Conservation (phyloP, 2,113 vertebrate species). For the Toxostoma redivivum region DNA sequence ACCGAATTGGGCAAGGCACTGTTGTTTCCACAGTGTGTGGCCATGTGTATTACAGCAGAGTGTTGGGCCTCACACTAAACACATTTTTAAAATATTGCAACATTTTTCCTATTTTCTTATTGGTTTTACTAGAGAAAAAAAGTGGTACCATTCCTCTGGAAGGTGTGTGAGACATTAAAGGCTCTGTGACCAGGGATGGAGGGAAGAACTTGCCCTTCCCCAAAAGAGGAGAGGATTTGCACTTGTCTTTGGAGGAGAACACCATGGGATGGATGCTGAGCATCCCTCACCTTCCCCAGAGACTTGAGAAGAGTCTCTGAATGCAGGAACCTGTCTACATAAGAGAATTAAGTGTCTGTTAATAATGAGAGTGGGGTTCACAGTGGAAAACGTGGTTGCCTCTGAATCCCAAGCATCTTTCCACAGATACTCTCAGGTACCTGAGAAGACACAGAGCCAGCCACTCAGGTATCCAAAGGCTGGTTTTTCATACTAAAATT, state of each 20-base stretch:
- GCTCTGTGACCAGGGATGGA: not conserved
- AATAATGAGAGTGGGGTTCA: rapidly evolving
- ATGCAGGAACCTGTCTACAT: rapidly evolving
- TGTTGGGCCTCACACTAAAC: not conserved
- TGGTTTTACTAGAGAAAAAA: not conserved
- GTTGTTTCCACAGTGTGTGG: rapidly evolving
- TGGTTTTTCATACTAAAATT: not conserved
- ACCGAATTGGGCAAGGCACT: not conserved
- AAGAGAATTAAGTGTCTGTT: not conserved
- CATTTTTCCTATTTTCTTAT: rapidly evolving
- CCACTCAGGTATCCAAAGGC: not conserved
- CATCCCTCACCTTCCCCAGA: not conserved
- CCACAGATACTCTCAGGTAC: not conserved
- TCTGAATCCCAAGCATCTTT: not conserved
- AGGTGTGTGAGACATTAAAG: not conserved
- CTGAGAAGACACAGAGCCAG: not conserved
- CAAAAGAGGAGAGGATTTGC: not conserved
- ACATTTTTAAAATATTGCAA: not conserved
- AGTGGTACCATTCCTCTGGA: not conserved
- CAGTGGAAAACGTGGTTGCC: rapidly evolving
- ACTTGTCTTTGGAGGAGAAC: not conserved
- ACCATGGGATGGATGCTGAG: not conserved
- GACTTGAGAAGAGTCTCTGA: not conserved
- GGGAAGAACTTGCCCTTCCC: not conserved
- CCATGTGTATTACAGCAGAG: not conserved